Percentiles rank a stretch among this genome's conserved stretches.
Conservation (phyloP, 2,113 vertebrate species). For the Eupsittula cactorum region DNA sequence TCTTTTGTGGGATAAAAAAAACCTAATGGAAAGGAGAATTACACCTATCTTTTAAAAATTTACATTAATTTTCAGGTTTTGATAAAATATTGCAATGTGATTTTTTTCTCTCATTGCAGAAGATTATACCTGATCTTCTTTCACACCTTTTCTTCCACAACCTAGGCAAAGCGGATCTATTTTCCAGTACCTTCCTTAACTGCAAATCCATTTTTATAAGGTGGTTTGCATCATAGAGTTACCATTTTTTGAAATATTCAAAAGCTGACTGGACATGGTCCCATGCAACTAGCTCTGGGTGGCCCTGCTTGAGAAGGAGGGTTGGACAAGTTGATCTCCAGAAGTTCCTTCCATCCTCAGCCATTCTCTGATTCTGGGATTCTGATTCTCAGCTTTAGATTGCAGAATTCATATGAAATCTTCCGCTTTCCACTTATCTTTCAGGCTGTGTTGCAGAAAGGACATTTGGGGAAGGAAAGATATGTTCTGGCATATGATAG, state of each 20-base stretch:
- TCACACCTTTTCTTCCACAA: neutral
- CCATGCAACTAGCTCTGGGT: neutral
- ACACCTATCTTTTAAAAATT: neutral
- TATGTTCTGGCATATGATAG: neutral
- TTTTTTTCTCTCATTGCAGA: neutral
- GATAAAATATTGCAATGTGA: neutral
- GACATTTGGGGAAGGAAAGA: neutral
- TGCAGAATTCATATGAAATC: neutral
- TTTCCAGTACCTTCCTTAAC: neutral
- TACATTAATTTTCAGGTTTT: neutral
- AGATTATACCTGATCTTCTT: neutral
- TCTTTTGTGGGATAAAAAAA: neutral
- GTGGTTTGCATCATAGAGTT: neutral
- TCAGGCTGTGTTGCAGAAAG: accelerated
- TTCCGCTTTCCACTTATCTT: neutral
- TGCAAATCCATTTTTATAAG: neutral
- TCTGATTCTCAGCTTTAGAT: neutral
- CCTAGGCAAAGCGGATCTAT: neutral
- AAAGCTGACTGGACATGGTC: neutral
- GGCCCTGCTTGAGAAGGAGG: neutral
- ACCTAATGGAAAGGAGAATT: neutral
- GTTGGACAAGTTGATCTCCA: neutral
- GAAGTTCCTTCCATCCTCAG: neutral
- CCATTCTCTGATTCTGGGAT: neutral
- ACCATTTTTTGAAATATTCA: neutral